These are phyloP conservation scores for Venustaconcha ellipsiformis DNA, from an alignment of 1,140 invertebrate genomes.

Conservation along the genomic window DNA sequence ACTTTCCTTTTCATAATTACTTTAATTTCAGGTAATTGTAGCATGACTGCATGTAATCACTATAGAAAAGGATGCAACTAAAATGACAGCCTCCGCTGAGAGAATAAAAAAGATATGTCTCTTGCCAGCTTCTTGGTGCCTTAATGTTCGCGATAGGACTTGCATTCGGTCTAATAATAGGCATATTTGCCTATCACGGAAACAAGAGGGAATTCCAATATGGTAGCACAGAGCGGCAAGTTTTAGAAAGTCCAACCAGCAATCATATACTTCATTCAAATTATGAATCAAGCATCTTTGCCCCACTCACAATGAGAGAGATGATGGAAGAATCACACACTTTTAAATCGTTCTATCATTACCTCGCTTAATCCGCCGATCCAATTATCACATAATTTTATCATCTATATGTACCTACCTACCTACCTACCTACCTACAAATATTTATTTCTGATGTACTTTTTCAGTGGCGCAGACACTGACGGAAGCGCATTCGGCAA, in stretches of 20 bases:
- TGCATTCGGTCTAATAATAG: no score
- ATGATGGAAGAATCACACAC: conserved; percentile 18
- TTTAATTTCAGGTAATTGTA: no score
- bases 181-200: no score
- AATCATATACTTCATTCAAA: conserved; percentile 8
- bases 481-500: conserved; percentile 16
- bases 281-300: conserved; percentile 19
- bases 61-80: no score
- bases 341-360: conserved; percentile 2
- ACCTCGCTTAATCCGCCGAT: conserved; percentile 5
- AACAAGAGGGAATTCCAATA: no score
- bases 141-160: no score
- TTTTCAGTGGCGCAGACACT: conserved; percentile 15
- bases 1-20: no score
- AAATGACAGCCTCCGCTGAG: no score
- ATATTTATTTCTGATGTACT: background rate
- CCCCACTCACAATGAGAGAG: conserved; percentile 17
- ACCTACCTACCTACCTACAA: background rate
- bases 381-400: conserved; percentile 9
- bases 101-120: no score
- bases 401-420: conserved; percentile 2
- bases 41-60: no score
- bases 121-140: no score
- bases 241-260: background rate
- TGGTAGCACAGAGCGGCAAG: no score